Percentiles rank a stretch among this genome's conserved stretches.
phyloP scores from a whole-genome alignment of 2,797 vertebrate genomes.

The Linurgus olivaceus region DNA sequence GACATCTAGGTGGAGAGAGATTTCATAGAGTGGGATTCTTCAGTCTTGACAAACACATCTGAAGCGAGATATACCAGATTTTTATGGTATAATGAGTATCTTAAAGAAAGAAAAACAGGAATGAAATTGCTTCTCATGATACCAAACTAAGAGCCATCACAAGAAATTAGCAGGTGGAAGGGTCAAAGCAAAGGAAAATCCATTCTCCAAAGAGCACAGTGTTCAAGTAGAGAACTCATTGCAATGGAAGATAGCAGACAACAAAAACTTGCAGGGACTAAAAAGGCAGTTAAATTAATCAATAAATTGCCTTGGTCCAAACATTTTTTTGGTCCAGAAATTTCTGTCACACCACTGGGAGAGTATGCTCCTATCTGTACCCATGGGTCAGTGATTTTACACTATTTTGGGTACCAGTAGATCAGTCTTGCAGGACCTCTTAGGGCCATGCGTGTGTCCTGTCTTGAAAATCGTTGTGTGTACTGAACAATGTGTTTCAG shows the following conservation, averaged over 20 bases:
- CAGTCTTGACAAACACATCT: not conserved
- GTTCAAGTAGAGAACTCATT: not conserved
- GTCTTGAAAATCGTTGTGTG: not conserved
- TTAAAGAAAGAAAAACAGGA: not conserved
- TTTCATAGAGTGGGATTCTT: not conserved
- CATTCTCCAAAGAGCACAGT: not conserved
- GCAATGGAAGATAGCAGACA: not conserved
- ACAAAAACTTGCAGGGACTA: not conserved
- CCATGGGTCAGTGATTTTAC: not conserved
- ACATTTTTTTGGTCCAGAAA: not conserved
- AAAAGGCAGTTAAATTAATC: not conserved
- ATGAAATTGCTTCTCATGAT: not conserved
- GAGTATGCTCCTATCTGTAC: fast-evolving
- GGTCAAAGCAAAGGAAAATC: not conserved
- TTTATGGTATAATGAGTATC: fast-evolving
- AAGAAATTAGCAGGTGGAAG: not conserved
- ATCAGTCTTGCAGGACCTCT: not conserved
- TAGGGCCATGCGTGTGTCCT: fast-evolving
- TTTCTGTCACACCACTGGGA: not conserved
- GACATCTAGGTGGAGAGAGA: not conserved
- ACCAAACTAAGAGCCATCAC: not conserved
- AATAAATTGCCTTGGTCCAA: not conserved
- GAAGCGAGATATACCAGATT: not conserved
- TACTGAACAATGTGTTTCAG: not conserved
- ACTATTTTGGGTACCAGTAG: too few relatives aligned